Conservation (phyloP, 30 jellyfish, hydroid and myxozoan genomes). For the Mastigias papua region DNA sequence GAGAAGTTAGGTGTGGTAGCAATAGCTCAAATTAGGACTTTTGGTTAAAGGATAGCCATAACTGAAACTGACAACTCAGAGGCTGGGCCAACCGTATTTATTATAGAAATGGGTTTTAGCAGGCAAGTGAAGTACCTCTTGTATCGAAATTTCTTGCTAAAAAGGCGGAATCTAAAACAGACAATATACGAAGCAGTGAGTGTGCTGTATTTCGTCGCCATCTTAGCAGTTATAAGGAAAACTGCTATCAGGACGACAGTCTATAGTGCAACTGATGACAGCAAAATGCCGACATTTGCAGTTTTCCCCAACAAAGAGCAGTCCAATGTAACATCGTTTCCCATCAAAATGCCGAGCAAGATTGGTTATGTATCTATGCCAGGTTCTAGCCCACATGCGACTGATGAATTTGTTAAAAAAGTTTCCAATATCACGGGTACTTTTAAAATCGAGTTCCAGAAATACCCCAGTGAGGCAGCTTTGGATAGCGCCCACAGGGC, state of each 20-base stretch:
- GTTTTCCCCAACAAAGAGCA: constrained; percentile 14
- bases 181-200: constrained; percentile 77
- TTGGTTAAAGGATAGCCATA: no score
- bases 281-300: constrained; percentile 23
- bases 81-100: no score
- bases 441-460: constrained; percentile 17
- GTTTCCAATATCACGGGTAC: not conserved
- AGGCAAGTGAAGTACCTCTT: constrained; percentile 73
- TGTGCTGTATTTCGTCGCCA: constrained; percentile 82
- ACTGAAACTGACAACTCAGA: not conserved
- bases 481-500: constrained; percentile 62
- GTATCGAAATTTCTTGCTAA: constrained; percentile 81
- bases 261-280: constrained; percentile 48
- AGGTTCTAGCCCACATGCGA: constrained; percentile 43
- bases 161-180: constrained; percentile 75
- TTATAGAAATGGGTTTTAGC: constrained; percentile 56
- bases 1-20: no score
- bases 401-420: constrained; percentile 23
- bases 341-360: constrained; percentile 31
- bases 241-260: constrained; percentile 55
- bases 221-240: constrained; percentile 60
- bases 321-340: constrained; percentile 2
- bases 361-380: constrained; percentile 55
- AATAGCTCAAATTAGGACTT: no score
- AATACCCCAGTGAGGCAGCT: constrained; percentile 40